Conservation (phyloP, 2,888 invertebrate genomes). For the Folsomia candida region DNA sequence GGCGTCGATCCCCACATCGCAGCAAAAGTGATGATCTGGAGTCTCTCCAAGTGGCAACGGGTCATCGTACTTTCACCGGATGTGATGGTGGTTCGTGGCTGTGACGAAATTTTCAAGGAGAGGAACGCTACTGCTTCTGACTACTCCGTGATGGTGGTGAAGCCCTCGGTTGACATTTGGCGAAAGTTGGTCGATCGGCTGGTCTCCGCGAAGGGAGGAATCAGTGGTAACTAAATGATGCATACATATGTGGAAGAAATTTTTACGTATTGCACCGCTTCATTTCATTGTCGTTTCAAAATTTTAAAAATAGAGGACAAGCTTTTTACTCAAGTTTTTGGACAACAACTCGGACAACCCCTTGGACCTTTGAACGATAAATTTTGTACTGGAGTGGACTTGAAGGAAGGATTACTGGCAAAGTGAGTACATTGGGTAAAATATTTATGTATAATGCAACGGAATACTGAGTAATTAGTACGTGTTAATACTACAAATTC, state of each 20-base stretch:
- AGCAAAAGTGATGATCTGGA: constrained; percentile 4
- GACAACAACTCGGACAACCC: no score
- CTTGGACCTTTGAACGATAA: constrained; percentile 2
- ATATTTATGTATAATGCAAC: no score
- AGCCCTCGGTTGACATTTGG: constrained; percentile 4
- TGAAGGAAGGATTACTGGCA: constrained; percentile 3
- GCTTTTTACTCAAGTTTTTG: neutral
- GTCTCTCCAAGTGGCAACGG: constrained; percentile 4
- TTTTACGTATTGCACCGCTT: no score
- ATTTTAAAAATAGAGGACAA: neutral
- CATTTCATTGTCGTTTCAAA: neutral
- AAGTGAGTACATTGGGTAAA: neutral
- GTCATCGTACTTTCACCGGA: constrained; percentile 1
- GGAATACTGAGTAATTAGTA: no score
- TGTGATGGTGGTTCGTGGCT: neutral
- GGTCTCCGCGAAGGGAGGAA: neutral
- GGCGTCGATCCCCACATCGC: neutral
- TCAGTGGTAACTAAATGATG: neutral
- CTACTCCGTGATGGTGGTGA: neutral
- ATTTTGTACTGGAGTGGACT: neutral
- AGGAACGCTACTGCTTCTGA: neutral
- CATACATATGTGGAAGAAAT: no score
- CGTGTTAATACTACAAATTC: no score
- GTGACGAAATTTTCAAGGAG: constrained; percentile 7
- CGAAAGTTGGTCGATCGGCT: neutral